A percentile compares a stretch with the other conserved stretches of the same genome.
Evolutionary conservation across 2,113 vertebrate genomes (phyloP).

Genomic region (Equus quagga): DNA sequence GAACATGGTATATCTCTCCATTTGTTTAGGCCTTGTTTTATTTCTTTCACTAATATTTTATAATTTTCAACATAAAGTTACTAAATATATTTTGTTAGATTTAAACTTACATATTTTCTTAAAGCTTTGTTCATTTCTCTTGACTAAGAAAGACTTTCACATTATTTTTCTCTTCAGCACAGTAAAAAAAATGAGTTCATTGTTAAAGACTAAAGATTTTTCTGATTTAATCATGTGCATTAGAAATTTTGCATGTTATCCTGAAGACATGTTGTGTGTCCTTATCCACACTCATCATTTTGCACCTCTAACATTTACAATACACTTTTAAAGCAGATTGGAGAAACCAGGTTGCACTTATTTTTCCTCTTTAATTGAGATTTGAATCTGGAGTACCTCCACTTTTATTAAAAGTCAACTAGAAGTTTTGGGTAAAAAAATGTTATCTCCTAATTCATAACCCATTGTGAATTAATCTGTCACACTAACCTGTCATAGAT

Average conservation of each 20-base stretch:
- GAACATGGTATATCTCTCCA: background rate
- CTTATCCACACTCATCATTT: background rate
- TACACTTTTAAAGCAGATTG: background rate
- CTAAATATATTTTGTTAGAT: background rate
- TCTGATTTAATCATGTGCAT: background rate
- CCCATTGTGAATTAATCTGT: background rate
- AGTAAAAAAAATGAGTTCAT: background rate
- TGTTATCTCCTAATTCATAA: background rate
- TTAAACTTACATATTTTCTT: background rate
- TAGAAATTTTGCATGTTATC: background rate
- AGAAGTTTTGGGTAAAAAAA: background rate
- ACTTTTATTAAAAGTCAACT: background rate
- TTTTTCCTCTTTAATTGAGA: background rate
- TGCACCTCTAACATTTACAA: background rate
- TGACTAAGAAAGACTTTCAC: background rate
- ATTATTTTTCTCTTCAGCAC: background rate
- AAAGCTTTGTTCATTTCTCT: background rate
- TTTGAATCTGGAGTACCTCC: background rate
- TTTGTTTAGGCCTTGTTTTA: background rate
- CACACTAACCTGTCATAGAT: background rate
- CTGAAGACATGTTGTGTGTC: background rate
- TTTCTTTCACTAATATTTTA: background rate
- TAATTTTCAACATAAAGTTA: background rate
- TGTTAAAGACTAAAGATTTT: background rate
- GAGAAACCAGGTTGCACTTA: background rate